Conservation (phyloP, 2,888 invertebrate species). For the Atethmia centrago region DNA sequence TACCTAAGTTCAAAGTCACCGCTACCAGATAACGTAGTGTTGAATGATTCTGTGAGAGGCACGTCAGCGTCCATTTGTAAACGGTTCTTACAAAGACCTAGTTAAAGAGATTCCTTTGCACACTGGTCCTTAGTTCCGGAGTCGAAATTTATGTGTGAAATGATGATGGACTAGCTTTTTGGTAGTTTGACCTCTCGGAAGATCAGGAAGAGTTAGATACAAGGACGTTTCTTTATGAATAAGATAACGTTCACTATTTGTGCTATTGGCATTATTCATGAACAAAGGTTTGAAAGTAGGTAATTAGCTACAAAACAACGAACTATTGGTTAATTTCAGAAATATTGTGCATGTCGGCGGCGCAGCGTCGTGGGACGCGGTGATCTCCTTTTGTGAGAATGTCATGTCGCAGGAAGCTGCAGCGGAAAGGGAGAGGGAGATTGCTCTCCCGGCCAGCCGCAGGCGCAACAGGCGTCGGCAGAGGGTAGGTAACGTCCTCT, state of each 20-base stretch:
- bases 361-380: too few species aligned
- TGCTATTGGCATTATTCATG: neutral
- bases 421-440: too few species aligned
- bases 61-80: conserved; percentile 54
- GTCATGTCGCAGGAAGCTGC: too few species aligned
- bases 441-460: too few species aligned
- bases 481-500: too few species aligned
- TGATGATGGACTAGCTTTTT: conserved; percentile 55
- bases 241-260: neutral
- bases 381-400: too few species aligned
- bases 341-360: neutral
- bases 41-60: conserved; percentile 64
- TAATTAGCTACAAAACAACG: neutral
- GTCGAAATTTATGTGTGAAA: conserved; percentile 58
- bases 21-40: conserved; percentile 67
- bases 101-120: conserved; percentile 50
- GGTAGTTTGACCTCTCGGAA: conserved; percentile 51
- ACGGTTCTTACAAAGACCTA: conserved; percentile 62
- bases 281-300: neutral
- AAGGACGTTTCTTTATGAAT: conserved; percentile 19
- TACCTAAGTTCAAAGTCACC: conserved; percentile 85
- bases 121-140: conserved; percentile 57
- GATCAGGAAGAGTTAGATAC: conserved; percentile 39
- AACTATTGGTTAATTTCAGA: neutral
- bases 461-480: too few species aligned